Percentiles rank a stretch among this genome's conserved stretches.
These are phyloP conservation scores for Craseonycteris thonglongyai DNA, from an alignment of 2,113 vertebrate species.

Conservation along the genomic window DNA sequence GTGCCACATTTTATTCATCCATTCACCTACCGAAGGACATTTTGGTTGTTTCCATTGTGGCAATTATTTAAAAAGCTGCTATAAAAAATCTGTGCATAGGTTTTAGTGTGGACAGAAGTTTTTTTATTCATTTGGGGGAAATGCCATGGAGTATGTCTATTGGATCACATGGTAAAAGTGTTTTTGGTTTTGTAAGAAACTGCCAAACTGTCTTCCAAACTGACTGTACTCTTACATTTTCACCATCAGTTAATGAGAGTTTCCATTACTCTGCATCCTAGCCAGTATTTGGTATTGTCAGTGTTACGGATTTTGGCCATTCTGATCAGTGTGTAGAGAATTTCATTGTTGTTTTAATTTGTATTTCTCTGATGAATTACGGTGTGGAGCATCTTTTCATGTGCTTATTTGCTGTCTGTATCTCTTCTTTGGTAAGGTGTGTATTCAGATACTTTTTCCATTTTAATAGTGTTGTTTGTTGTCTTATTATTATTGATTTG, in stretches of 20 bases:
- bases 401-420: neutral
- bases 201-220: neutral
- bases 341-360: neutral
- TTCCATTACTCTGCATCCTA: neutral
- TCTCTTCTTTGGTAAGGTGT: neutral
- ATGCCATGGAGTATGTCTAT: neutral
- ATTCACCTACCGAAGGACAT: neutral
- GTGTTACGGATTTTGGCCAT: neutral
- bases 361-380: neutral
- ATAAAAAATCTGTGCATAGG: neutral
- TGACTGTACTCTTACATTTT: neutral
- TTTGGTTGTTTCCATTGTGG: neutral
- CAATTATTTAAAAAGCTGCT: neutral
- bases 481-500: neutral
- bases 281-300: neutral
- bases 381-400: neutral
- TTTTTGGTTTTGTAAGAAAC: neutral
- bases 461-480: neutral
- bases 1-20: neutral
- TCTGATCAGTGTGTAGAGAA: neutral
- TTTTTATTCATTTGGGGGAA: neutral
- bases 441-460: neutral
- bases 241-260: neutral
- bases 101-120: neutral
- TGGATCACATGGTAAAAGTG: neutral